Evolutionary conservation across 2,113 vertebrate genomes (phyloP).

Genomic region (Falcunculus frontatus): DNA sequence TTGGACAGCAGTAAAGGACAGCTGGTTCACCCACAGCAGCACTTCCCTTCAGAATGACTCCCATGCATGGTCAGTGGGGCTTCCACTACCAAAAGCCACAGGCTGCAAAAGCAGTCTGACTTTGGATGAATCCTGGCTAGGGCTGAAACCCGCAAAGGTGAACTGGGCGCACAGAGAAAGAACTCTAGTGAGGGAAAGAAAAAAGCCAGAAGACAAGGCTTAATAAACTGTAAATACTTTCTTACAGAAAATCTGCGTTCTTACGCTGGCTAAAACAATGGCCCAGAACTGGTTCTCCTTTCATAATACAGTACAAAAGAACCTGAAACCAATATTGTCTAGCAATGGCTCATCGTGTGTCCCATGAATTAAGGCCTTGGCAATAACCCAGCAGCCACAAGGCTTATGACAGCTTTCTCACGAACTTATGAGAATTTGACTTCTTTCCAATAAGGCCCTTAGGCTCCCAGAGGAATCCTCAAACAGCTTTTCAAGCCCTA

Average conservation of each 20-base stretch:
- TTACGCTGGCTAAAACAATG: background rate
- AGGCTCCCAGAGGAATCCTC: constrained; percentile 12
- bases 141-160: background rate
- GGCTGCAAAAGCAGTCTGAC: background rate
- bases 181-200: rapidly evolving
- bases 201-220: background rate
- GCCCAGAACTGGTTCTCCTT: background rate
- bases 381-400: constrained; percentile 37
- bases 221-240: background rate
- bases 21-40: background rate
- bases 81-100: background rate
- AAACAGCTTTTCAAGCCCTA: constrained; percentile 13
- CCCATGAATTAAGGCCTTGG: background rate
- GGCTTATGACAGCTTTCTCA: constrained; percentile 10
- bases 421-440: background rate
- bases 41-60: background rate
- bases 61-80: background rate
- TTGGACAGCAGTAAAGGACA: background rate
- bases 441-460: constrained; percentile 18
- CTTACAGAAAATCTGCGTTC: background rate
- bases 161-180: background rate
- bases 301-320: background rate
- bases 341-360: background rate
- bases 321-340: constrained; percentile 6
- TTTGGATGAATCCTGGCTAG: background rate